A percentile compares a stretch with the other conserved stretches of the same genome.
phyloP scores from a whole-genome alignment of 2,797 vertebrate genomes.

The Anguilla anguilla region DNA sequence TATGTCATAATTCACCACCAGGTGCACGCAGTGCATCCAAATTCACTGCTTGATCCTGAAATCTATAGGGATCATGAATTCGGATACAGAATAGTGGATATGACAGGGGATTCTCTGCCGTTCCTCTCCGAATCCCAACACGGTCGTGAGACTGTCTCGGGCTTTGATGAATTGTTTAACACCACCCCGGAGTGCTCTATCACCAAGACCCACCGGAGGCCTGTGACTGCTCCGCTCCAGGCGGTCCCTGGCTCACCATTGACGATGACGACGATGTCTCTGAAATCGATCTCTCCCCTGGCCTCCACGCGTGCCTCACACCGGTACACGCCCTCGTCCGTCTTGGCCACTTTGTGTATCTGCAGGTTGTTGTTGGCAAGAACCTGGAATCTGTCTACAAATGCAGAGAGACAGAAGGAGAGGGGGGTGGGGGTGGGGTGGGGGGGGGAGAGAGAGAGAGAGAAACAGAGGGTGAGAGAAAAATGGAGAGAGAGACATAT shows the following conservation, averaged over 20 bases:
- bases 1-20: neutral
- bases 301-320: slow-evolving; percentile 97
- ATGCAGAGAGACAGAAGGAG: slow-evolving; percentile 30
- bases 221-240: neutral
- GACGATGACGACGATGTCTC: slow-evolving; percentile 92
- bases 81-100: neutral
- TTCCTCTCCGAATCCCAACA: neutral
- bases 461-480: neutral
- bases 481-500: neutral
- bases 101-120: neutral
- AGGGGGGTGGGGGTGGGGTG: slow-evolving; percentile 22
- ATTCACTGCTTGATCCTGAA: neutral
- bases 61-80: neutral
- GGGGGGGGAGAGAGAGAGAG: neutral
- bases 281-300: slow-evolving; percentile 95
- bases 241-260: slow-evolving; percentile 80
- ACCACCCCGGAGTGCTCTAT: neutral
- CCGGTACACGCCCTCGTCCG: slow-evolving; percentile 93
- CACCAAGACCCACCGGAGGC: neutral
- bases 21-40: neutral
- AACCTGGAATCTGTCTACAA: slow-evolving; percentile 84
- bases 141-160: neutral
- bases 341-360: slow-evolving; percentile 91
- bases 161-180: slow-evolving; percentile 7
- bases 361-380: slow-evolving; percentile 94